Conservation (phyloP, 2,797 vertebrate species). For the Arrhamphus sclerolepis region DNA sequence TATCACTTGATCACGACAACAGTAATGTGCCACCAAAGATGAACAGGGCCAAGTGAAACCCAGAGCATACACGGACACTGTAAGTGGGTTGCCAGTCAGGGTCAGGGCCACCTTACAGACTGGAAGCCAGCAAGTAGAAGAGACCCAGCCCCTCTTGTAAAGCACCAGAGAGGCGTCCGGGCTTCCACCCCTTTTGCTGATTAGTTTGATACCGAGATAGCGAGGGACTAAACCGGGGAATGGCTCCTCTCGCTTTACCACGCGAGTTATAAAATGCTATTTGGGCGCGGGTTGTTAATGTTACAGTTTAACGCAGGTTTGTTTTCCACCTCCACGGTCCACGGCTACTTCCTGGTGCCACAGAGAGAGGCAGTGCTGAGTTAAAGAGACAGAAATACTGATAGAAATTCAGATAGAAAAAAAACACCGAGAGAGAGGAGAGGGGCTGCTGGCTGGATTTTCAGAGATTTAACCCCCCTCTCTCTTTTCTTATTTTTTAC, state of each 20-base stretch:
- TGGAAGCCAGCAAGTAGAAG: conserved; percentile 34
- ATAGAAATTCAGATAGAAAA: conserved; percentile 86
- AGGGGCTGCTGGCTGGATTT: conserved; percentile 84
- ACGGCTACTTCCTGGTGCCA: conserved; percentile 86
- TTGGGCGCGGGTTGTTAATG: conserved; percentile 46
- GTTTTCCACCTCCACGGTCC: conserved; percentile 71
- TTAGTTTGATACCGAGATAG: conserved; percentile 42
- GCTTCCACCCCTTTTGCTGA: conserved; percentile 39
- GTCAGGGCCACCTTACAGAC: conserved; percentile 55
- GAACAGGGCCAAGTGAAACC: conserved; percentile 23
- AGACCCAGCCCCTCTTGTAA: conserved; percentile 66
- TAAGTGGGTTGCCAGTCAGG: conserved; percentile 58
- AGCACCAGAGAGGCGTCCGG: conserved; percentile 37
- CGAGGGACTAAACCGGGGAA: conserved; percentile 36
- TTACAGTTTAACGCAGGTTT: conserved; percentile 65
- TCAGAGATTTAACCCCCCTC: conserved; percentile 75
- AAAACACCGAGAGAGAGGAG: conserved; percentile 79
- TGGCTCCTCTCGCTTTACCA: conserved; percentile 23
- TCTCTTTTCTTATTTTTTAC: background rate
- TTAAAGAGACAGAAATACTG: conserved; percentile 87
- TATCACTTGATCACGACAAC: too few species aligned
- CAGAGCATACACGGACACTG: conserved; percentile 4
- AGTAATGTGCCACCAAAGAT: conserved; percentile 4
- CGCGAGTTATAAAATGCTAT: conserved; percentile 51
- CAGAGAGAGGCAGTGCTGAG: conserved; percentile 93